Evolutionary conservation across 2,888 invertebrate genomes (phyloP), one percentile per base, ranked within the genome.

Genomic region (Drosophila lutescens): DNA sequence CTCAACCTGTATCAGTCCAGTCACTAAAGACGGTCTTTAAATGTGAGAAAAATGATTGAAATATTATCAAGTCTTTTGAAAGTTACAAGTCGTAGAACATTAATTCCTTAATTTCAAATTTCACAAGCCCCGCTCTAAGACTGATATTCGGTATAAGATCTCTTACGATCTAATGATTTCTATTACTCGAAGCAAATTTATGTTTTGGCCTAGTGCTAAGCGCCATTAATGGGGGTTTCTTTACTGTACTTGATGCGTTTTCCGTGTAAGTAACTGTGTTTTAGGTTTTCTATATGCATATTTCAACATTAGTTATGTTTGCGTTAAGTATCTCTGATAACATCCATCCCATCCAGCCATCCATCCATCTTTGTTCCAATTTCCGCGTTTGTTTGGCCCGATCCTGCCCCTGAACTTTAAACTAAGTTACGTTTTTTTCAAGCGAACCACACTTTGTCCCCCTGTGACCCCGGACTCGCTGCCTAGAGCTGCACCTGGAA

Each of bases 401-500:
- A 78, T 63, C 50, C 61, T 34, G 44, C 57, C 34, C 15, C 60
- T 50, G 26, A n/a, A 58, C 75, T 74, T 82, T 82, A 77, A 56
- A 66, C 82, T 87, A 85, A 83, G 73, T 83, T 61, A 68, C 75
- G 74, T 80, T 77, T 77, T 77, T 82, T 90, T 87, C 78, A 90
- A 89, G 90, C 89, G 89, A 76, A 86, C 86, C 82, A 88, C 86
- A 88, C 83, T 84, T 84, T 77, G 78, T 72, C 78, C 83, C 80
- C 63, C 66, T 74, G 61, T 36, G 62, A 44, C 32, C 40, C 62
- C 50, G 30, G 30, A 12, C 20, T 44, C 59, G 41, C 40, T n/a
- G 12, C 49, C 63, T 92, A 92, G 78, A 92, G 90, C 80, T 92
- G 92, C 87, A 92, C 92, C 88, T 92, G 92, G 86, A 92, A 92